Base-by-base conservation (phyloP, 2,113 vertebrate genomes). In the Phrynosoma platyrhinos region DNA sequence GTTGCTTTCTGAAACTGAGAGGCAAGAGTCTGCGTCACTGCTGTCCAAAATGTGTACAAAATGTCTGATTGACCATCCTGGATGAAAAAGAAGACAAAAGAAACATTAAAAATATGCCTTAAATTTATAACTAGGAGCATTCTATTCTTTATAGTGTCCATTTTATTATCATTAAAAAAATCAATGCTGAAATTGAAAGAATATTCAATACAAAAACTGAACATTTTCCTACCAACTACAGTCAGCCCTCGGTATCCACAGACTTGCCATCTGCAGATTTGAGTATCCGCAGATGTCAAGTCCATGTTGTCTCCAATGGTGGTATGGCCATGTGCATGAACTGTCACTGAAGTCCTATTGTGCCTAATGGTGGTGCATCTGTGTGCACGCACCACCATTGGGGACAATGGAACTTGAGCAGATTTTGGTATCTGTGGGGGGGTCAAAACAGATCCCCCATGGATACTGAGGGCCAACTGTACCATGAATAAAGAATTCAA, bases 21-120 rank as follows among this genome's bases (percentile, higher is more conserved):
- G 62, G 98, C 97, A 42, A 99, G 97, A 27, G 97, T 98, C 83
- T 93, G 96, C 85, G 98, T 99, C 84, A 99, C 97, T 21, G 98
- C 96, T 88, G 94, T 98, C 99, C 99, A 99, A 93, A 99, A 99
- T 58, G 95, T 97, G 94, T 96, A 98, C 88, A 99, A 95, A 94
- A 99, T 99, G 92, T 99, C 98, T 79, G 97, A 94, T n/a, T 98
- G 98, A 32, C 98, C 98, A 75, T 99, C 98, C 99, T 99, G 93
- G 86, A 4, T 91, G 66, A 78, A 82, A 90, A 76, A 64, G n/a
- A 93, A 90, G 91, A 91, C 58, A 62, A 66, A 72, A 2, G 4
- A 0, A 83, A 77, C 27, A 84, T 90, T 93, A 2, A 91, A 80
- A 84, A 78, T 3, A 40, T 0, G 40, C 0, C 21, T 21, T 82